Base-by-base conservation (phyloP, 2,888 invertebrate genomes). In the Eugnorisma glareosa region DNA sequence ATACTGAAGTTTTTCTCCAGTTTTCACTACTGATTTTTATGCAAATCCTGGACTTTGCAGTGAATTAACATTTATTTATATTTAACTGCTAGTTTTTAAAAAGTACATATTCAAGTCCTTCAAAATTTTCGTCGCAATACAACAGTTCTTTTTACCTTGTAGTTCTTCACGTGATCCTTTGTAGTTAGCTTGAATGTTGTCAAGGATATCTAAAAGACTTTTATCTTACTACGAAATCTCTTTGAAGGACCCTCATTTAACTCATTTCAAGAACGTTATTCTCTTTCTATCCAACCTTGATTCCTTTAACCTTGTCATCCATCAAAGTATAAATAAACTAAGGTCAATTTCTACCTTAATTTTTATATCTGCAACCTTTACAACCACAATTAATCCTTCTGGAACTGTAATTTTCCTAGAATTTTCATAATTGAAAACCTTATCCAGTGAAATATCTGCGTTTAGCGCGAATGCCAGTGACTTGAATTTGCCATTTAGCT, bases 381-480 rank as follows among this genome's bases (percentile, higher is more conserved):
- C 0, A 10, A 43, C 21, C 15, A 51, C 15, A n/a, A 48, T 40
- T 13, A n/a, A 21, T 40, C n/a, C 18, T 48, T 64, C 5, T 15
- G 2, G 7, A 13, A 24, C 28, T 35, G 31, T 21, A 5, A 15
- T 70, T n/a, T 18, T 37, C 35, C 13, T 24, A 21, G 24, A 24
- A n/a, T 45, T 54, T 59, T 48, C 6, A 18, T 43, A 37, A 40
- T 13, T 31, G 15, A 28, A 51, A 24, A 51, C 45, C 28, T 8
- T 45, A 40, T 51, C 13, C n/a, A 35, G 11, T 37, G 5, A 45
- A 80, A 43, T 37, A 51, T 74, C 21, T 64, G 45, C 31, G 31
- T 77, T 59, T 11, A 13, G 40, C 43, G 31, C 15, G 63, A 68
- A 69, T 69, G 40, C 71, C 54, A 67, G 66, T 83, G 64, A 64